Base-by-base conservation (phyloP, 2,888 invertebrate species). In the Cenopis cana region DNA sequence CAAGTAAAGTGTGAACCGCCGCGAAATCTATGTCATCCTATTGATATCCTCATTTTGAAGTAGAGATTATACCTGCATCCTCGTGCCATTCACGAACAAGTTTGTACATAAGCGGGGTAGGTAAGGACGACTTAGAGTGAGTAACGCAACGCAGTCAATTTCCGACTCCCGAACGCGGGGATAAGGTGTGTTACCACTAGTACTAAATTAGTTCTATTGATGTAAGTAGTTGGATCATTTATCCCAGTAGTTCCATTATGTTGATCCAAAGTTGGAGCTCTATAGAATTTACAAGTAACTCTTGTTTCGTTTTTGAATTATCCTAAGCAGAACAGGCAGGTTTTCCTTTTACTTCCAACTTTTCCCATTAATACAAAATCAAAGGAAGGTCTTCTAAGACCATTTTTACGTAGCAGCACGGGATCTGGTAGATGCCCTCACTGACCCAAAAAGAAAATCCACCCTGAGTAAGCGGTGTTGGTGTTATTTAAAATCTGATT, bases 61-160 rank as follows among this genome's bases (percentile, higher is more conserved):
- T 71, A 71, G 65, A 41, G 55, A 54, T 56, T 71, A 75, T 73
- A 68, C 71, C 74, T 77, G 74, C 74, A 77, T 77, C 77, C 71
- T 76, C 81, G 90, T 90, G 90, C 89, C 89, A 90, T 90, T 83
- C 78, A 82, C 79, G 86, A 89, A 89, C 88, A 90, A 88, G 81
- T 76, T 76, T 78, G 85, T 87, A 88, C 83, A 88, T 88, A 86
- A 77, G 75, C 79, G 80, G 66, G 69, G 1, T 60, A 55, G 41
- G 17, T 70, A 55, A 70, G 41, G 46, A 54, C 50, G 41, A 29
- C 55, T n/a, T 54, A 38, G 38, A 66, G 66, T 61, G 55, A 55
- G 38, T 56, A 61, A 46, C 24, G 86, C 81, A 89, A 90, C 89
- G 85, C 89, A 86, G 92, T 93, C 91, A 92, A 93, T 93, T 92